Evolutionary conservation across 2,797 vertebrate genomes (phyloP).

Genomic region (Psittacula echo): DNA sequence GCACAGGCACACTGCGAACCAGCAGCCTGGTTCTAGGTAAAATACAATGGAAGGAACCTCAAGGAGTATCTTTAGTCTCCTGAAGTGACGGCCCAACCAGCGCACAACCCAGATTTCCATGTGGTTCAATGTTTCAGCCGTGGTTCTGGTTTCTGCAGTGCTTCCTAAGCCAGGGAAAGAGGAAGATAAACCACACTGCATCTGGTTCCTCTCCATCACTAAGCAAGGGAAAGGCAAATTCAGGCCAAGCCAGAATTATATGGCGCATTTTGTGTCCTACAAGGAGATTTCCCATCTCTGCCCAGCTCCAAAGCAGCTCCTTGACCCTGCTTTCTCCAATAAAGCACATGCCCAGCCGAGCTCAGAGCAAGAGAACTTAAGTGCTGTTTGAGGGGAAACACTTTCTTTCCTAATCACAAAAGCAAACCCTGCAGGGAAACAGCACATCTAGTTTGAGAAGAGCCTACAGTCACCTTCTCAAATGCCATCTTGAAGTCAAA

Average conservation of each 20-base stretch:
- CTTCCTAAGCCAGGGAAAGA: neutral
- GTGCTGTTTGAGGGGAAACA: neutral
- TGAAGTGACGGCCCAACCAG: neutral
- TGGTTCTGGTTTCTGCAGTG: too few relatives aligned
- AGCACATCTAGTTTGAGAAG: neutral
- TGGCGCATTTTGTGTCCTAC: accelerated
- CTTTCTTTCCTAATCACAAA: too few relatives aligned
- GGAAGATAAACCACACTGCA: neutral
- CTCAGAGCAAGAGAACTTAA: neutral
- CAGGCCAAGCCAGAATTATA: neutral
- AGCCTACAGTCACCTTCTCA: accelerated
- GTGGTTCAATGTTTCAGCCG: neutral
- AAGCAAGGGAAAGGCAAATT: neutral
- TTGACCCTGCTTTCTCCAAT: neutral
- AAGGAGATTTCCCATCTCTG: neutral
- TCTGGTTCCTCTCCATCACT: neutral
- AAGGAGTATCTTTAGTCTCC: neutral
- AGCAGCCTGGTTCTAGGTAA: neutral
- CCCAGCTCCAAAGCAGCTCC: neutral
- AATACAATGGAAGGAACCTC: accelerated
- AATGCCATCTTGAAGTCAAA: neutral
- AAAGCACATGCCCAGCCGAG: neutral
- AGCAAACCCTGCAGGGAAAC: accelerated
- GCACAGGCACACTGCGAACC: accelerated
- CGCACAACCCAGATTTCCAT: neutral